These are phyloP conservation scores for Nemotelus pantherinus DNA, from an alignment of 2,888 invertebrate genomes.

Conservation along the genomic window DNA sequence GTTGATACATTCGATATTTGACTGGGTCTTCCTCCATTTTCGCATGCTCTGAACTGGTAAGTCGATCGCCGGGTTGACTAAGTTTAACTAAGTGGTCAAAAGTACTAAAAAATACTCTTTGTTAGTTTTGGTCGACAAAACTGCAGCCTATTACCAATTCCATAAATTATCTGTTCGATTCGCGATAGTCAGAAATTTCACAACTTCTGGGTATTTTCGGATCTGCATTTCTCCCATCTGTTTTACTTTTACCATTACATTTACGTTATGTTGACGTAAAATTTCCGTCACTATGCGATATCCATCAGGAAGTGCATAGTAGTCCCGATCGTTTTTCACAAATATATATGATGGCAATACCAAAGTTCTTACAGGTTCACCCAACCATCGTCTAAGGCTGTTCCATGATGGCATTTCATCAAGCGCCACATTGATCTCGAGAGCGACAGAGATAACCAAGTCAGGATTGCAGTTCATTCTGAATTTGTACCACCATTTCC, in stretches of 20 bases:
- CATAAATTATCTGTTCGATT: background rate
- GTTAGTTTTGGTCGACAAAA: background rate
- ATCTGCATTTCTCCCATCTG: background rate
- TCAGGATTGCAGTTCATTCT: slow-evolving; percentile 3
- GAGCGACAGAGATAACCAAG: background rate
- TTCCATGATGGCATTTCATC: background rate
- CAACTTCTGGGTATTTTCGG: background rate
- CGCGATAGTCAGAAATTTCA: slow-evolving; percentile 10
- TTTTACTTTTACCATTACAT: background rate
- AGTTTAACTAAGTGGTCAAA: background rate
- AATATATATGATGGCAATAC: background rate
- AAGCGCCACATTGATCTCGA: background rate
- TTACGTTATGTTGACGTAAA: background rate
- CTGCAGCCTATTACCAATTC: background rate
- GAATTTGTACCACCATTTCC: slow-evolving; percentile 18
- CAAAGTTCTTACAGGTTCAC: slow-evolving; percentile 7
- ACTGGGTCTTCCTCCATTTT: slow-evolving; percentile 26
- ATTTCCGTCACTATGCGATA: background rate
- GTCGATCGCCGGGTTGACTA: background rate
- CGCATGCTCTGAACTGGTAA: background rate
- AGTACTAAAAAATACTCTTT: background rate
- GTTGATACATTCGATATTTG: slow-evolving; percentile 13
- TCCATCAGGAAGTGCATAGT: slow-evolving; percentile 1
- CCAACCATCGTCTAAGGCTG: slow-evolving; percentile 11
- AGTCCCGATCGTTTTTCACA: slow-evolving; percentile 1